A percentile compares a stretch with the other conserved stretches of the same genome.
Evolutionary conservation across 2,113 vertebrate species (phyloP).

Genomic region (Arizona elegans): DNA sequence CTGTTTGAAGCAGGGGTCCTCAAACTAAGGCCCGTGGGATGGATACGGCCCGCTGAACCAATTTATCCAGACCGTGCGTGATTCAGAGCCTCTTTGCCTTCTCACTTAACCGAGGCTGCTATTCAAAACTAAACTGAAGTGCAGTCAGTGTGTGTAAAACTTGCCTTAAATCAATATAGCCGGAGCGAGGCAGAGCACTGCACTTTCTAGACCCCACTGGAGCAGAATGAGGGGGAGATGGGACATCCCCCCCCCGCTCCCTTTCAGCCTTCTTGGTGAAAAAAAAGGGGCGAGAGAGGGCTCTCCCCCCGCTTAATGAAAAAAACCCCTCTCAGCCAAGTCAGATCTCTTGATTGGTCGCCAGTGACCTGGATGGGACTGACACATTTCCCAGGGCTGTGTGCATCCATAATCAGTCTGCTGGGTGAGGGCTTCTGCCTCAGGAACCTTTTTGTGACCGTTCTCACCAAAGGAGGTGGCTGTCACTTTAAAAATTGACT

Average conservation of each 20-base stretch:
- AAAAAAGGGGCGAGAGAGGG: background rate
- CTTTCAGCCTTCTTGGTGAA: background rate
- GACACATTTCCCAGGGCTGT: slow-evolving; percentile 45
- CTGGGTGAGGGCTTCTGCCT: slow-evolving; percentile 70
- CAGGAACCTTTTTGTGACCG: slow-evolving; percentile 86
- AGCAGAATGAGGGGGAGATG: background rate
- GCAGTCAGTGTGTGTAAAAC: background rate
- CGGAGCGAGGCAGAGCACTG: background rate
- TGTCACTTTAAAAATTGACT: slow-evolving; percentile 86
- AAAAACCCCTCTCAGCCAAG: slow-evolving; percentile 60
- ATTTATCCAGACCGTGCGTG: too few species aligned
- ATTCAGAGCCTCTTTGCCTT: too few species aligned
- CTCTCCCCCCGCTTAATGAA: too few species aligned
- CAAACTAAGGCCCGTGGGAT: too few species aligned
- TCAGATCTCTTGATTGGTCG: slow-evolving; percentile 59
- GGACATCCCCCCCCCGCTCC: slow-evolving; percentile 1
- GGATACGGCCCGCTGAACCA: too few species aligned
- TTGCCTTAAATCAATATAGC: background rate
- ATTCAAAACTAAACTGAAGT: background rate
- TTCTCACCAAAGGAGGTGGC: slow-evolving; percentile 76
- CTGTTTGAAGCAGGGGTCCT: too few species aligned
- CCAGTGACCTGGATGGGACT: slow-evolving; percentile 34
- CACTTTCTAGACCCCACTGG: background rate
- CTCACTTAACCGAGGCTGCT: background rate
- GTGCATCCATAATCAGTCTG: slow-evolving; percentile 67